phyloP scores from a whole-genome alignment of 2,888 invertebrate genomes.

The Pomacea canaliculata region DNA sequence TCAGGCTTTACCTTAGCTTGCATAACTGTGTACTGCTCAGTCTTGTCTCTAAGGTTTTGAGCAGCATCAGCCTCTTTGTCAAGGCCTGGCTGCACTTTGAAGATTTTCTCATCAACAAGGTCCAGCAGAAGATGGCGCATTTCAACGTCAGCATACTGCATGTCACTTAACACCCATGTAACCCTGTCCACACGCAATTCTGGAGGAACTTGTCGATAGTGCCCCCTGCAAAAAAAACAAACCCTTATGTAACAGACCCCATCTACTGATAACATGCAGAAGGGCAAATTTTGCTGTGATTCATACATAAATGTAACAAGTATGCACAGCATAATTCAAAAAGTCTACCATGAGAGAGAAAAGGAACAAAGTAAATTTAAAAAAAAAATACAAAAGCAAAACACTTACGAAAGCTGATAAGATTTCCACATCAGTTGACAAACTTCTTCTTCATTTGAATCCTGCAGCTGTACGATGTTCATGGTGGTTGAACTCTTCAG shows the following conservation, averaged over 20 bases:
- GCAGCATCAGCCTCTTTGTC: not conserved
- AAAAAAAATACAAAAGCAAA: no score
- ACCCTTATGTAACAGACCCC: not conserved
- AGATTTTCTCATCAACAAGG: slow-evolving; percentile 36
- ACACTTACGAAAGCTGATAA: slow-evolving; percentile 28
- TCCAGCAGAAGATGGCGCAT: slow-evolving; percentile 45
- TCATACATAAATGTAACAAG: no score
- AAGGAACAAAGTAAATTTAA: no score
- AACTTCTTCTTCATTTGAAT: slow-evolving; percentile 26
- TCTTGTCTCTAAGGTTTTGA: slow-evolving; percentile 35
- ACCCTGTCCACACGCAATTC: slow-evolving; percentile 49
- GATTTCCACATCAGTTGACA: slow-evolving; percentile 34
- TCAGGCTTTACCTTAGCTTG: slow-evolving; percentile 38
- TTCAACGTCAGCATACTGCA: slow-evolving; percentile 48
- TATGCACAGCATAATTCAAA: no score
- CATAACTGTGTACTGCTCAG: slow-evolving; percentile 42
- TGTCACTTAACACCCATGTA: slow-evolving; percentile 43
- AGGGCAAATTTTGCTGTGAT: no score
- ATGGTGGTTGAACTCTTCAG: slow-evolving; percentile 41
- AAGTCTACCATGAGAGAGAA: no score
- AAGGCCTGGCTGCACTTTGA: slow-evolving; percentile 1
- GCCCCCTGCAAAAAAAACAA: slow-evolving; percentile 31
- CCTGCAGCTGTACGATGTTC: slow-evolving; percentile 36
- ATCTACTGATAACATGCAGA: not conserved
- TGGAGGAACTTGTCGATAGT: slow-evolving; percentile 35